These are phyloP conservation scores for Cancer borealis DNA, from an alignment of 2,888 invertebrate species.

Conservation along the genomic window DNA sequence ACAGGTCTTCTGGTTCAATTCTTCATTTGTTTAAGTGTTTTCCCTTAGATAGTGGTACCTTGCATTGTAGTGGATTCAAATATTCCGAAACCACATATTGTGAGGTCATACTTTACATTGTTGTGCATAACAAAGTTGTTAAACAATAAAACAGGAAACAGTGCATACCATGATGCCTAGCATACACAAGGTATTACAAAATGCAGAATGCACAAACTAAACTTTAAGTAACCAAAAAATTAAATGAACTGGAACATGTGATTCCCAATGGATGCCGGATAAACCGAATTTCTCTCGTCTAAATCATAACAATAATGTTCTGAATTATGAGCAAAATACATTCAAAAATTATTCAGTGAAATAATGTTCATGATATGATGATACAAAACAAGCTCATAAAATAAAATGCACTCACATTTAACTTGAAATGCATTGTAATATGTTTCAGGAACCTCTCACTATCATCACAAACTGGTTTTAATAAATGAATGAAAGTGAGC, in stretches of 20 bases:
- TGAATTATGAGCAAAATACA: not conserved
- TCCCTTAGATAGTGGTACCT: too few relatives aligned
- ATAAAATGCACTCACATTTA: not conserved
- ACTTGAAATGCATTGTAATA: not conserved
- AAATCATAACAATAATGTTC: not conserved
- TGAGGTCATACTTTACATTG: not conserved
- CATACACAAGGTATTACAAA: not conserved
- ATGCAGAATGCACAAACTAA: not conserved
- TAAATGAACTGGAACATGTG: not conserved
- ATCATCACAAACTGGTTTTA: not conserved
- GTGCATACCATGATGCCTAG: not conserved
- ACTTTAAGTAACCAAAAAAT: not conserved
- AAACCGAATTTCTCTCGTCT: too few relatives aligned
- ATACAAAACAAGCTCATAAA: slow-evolving; percentile 24
- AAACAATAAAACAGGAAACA: not conserved
- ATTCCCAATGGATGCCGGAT: too few relatives aligned
- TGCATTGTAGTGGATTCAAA: too few relatives aligned
- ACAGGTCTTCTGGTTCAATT: too few relatives aligned
- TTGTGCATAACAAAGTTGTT: not conserved
- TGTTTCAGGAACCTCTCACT: not conserved
- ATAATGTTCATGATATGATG: not conserved
- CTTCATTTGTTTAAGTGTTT: too few relatives aligned
- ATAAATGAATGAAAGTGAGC: not conserved
- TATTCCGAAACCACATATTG: too few relatives aligned
- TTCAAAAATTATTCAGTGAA: not conserved